phyloP scores from a whole-genome alignment of 1,140 invertebrate species.

The Caenorhabditis briggsae region DNA sequence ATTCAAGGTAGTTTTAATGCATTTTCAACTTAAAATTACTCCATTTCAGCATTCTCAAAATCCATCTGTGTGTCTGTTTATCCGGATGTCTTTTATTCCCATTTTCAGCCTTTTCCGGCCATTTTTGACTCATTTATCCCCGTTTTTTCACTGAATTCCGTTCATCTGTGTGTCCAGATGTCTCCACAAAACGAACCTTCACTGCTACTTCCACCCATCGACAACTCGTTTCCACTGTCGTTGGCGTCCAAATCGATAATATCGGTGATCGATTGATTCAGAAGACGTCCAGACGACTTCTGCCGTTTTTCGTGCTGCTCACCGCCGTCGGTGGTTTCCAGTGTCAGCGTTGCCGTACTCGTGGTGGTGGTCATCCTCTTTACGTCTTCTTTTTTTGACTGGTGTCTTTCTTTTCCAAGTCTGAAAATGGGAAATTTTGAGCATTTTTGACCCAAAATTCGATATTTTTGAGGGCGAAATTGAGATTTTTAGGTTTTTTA shows the following conservation, averaged over 20 bases:
- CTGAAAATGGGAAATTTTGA: background rate
- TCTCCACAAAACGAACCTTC: conserved; percentile 1
- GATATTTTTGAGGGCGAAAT: too few species aligned
- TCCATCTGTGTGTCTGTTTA: too few species aligned
- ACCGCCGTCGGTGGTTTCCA: background rate
- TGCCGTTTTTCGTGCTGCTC: background rate
- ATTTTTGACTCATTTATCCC: too few species aligned
- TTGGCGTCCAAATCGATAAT: conserved; percentile 29
- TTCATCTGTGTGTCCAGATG: too few species aligned
- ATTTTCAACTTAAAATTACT: too few species aligned
- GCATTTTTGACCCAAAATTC: too few species aligned
- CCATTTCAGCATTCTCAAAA: too few species aligned
- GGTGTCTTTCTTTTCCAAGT: conserved; percentile 17
- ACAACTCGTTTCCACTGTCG: conserved; percentile 46
- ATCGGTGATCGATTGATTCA: background rate
- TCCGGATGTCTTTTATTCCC: too few species aligned
- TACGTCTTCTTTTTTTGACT: background rate
- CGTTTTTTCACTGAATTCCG: too few species aligned
- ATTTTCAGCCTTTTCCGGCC: too few species aligned
- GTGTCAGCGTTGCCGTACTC: background rate
- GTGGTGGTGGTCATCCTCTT: conserved; percentile 15
- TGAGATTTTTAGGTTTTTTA: too few species aligned
- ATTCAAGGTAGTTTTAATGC: too few species aligned
- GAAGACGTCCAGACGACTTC: background rate
- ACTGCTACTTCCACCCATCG: conserved; percentile 48